phyloP scores from a whole-genome alignment of 2,113 vertebrate species.

The Malurus cyaneus region DNA sequence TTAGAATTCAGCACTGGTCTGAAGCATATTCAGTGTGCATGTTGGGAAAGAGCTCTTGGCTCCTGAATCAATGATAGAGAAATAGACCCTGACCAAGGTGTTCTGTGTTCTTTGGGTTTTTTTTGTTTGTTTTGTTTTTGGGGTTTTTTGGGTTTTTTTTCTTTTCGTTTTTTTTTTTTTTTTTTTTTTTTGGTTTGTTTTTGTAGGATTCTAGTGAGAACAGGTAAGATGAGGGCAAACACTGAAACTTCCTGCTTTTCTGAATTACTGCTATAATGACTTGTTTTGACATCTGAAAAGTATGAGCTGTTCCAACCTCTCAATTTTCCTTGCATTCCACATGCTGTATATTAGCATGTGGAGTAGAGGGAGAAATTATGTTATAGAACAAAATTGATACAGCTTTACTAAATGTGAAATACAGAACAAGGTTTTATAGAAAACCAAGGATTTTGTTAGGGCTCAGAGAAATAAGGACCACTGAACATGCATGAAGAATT shows the following conservation, averaged over 20 bases:
- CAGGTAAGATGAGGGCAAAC: slow-evolving; percentile 3
- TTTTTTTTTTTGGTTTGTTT: neutral
- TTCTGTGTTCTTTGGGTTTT: neutral
- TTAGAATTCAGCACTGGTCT: neutral
- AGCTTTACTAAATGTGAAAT: neutral
- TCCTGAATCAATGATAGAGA: neutral
- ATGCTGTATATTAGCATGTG: neutral
- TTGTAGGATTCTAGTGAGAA: neutral
- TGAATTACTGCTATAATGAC: slow-evolving; percentile 5
- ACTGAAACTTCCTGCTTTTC: neutral
- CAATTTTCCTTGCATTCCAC: neutral
- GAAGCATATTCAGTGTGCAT: neutral
- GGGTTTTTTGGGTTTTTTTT: neutral
- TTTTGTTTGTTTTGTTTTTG: no score
- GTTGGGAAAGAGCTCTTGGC: neutral
- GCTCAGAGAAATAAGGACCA: neutral
- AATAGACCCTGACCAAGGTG: neutral
- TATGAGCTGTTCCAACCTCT: neutral
- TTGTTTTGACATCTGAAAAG: slow-evolving; percentile 18
- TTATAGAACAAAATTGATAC: neutral
- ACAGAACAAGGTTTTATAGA: neutral
- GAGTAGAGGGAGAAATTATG: neutral
- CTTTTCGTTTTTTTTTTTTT: fast-evolving
- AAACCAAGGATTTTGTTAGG: neutral
- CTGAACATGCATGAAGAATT: neutral